Evolutionary conservation across 2,888 invertebrate species (phyloP).

Genomic region (Empis livida): DNA sequence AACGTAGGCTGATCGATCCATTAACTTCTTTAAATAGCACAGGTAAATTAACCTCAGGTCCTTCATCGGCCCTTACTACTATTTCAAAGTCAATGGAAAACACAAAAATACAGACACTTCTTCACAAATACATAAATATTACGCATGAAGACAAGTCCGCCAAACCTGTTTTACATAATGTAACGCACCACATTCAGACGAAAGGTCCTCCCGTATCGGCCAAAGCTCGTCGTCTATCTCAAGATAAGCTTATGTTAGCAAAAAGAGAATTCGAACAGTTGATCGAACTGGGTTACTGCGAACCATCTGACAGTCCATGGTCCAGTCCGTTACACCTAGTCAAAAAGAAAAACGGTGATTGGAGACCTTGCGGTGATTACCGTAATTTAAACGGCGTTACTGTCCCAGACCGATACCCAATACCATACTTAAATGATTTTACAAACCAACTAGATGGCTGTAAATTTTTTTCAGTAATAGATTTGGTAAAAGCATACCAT

Average conservation of each 20-base stretch:
- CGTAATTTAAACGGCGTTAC: slow-evolving; percentile 12
- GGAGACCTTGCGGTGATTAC: not conserved
- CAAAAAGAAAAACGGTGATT: not conserved
- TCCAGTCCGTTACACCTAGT: not conserved
- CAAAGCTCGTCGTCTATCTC: not conserved
- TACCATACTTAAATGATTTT: slow-evolving; percentile 22
- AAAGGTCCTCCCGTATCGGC: not conserved
- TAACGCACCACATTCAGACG: not conserved
- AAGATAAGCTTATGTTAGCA: not conserved
- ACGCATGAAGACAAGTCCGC: not conserved
- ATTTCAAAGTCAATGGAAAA: not conserved
- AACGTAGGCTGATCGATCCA: not conserved
- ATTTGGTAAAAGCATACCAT: slow-evolving; percentile 24
- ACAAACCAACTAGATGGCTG: slow-evolving; percentile 13
- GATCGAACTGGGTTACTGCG: not conserved
- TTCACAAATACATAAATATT: not conserved
- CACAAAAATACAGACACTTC: not conserved
- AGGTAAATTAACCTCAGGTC: not conserved
- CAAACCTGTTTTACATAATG: not conserved
- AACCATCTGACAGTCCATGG: not conserved
- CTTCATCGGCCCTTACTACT: not conserved
- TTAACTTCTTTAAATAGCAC: not conserved
- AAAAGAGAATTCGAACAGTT: not conserved
- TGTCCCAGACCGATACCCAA: slow-evolving; percentile 23
- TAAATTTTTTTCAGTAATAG: slow-evolving; percentile 19